Base-by-base conservation (phyloP, 1,140 invertebrate species). In the Bombus balteatus region DNA sequence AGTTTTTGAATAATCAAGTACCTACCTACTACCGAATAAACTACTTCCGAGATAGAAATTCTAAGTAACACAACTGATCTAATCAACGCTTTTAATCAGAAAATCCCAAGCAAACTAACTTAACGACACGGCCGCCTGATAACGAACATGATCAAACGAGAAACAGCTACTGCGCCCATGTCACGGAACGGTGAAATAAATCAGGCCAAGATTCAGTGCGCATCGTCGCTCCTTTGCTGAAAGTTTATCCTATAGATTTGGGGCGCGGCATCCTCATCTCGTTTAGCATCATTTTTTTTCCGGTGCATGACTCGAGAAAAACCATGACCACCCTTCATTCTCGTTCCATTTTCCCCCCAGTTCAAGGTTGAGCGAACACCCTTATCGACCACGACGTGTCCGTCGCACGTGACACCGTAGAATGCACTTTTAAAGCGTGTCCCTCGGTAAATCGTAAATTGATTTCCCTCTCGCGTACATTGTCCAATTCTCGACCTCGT, bases 361-460 rank as follows among this genome's bases (percentile, higher is more conserved):
- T 85, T 85, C 78, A 85, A 81, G 84, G 84, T 41, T 81, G 12
- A 81, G 4, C 76, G 70, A 84, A 59, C 86, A 70, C 65, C 13
- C 68, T 34, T 47, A n/a, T 71, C 70, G 57, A 18, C 34, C 53
- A 43, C 62, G 62, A 62, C 59, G 71, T 75, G 47, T 74, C 71
- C 79, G 37, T 41, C 43, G 79, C 84, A 76, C 79, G 72, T 75
- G 59, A 86, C 85, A 70, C 80, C 59, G 72, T 71, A 76, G 59
- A 34, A 87, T 83, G 86, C 82, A 79, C 86, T 79, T 87, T 79
- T 68, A 66, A 77, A 68, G 59, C 41, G n/a, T 66, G 22, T 73
- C 78, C 75, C 81, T 59, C 39, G 53, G 18, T 57, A 78, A 87
- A 83, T 87, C 74, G 81, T 74, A 87, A 87, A 87, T 87, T 85